phyloP scores from a whole-genome alignment of 2,113 vertebrate species.

The Etheostoma cragini region DNA sequence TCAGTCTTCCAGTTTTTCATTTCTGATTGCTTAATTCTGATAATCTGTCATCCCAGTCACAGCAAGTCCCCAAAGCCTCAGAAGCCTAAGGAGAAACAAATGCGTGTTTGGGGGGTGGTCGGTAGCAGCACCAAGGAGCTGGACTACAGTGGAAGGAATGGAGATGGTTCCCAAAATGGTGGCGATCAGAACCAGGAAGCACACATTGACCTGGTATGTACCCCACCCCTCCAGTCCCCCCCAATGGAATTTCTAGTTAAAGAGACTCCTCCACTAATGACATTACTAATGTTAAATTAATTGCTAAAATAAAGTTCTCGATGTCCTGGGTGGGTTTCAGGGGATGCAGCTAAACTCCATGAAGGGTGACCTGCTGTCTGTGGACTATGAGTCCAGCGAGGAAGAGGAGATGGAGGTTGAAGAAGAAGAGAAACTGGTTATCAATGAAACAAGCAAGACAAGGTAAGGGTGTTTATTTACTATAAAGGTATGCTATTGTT shows the following conservation, averaged over 20 bases:
- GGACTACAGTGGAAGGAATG: slow-evolving; percentile 90
- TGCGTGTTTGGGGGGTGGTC: slow-evolving; percentile 90
- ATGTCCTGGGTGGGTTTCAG: slow-evolving; percentile 49
- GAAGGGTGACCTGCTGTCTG: slow-evolving; percentile 89
- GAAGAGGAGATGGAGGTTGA: slow-evolving; percentile 77
- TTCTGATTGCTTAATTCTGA: background rate
- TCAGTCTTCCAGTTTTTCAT: background rate
- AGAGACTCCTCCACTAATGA: background rate
- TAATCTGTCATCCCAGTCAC: slow-evolving; percentile 3
- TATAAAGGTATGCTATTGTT: background rate
- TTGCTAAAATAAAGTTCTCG: background rate
- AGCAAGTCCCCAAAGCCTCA: slow-evolving; percentile 92
- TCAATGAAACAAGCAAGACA: slow-evolving; percentile 81
- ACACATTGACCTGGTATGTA: slow-evolving; percentile 69
- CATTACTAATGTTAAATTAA: background rate
- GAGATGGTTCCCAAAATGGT: slow-evolving; percentile 56
- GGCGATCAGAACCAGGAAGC: slow-evolving; percentile 75
- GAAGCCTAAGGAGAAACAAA: slow-evolving; percentile 89
- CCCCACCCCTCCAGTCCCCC: background rate
- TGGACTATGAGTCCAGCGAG: slow-evolving; percentile 92
- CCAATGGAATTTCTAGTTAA: background rate
- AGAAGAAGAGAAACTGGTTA: slow-evolving; percentile 76
- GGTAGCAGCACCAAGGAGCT: slow-evolving; percentile 88
- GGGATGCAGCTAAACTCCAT: slow-evolving; percentile 78
- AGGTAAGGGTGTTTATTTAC: slow-evolving; percentile 54